Evolutionary conservation across 2,113 vertebrate genomes (phyloP).

Genomic region (Gyps fulvus): DNA sequence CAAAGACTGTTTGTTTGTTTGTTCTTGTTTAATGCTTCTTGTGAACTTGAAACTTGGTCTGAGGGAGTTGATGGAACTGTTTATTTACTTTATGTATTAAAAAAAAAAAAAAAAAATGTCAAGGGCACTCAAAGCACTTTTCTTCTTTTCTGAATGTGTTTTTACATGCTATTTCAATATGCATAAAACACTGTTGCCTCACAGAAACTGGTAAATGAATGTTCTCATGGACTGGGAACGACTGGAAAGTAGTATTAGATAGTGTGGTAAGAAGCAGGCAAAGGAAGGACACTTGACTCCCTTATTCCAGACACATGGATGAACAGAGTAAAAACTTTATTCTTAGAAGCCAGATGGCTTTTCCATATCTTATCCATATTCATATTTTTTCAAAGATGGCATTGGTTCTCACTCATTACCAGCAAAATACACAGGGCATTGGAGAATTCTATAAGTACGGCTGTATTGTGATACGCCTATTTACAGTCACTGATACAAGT

Average conservation of each 20-base stretch:
- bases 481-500: neutral
- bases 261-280: neutral
- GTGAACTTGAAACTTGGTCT: neutral
- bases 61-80: neutral
- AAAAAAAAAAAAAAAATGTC: neutral
- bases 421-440: neutral
- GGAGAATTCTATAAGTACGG: fast-evolving
- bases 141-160: neutral
- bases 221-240: neutral
- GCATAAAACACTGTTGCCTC: neutral
- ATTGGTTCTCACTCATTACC: neutral
- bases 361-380: neutral
- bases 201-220: neutral
- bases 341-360: neutral
- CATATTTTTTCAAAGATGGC: neutral
- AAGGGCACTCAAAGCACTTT: neutral
- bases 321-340: neutral
- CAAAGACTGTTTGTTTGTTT: neutral
- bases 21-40: neutral
- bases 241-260: neutral
- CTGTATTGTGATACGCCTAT: neutral
- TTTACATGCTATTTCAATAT: neutral
- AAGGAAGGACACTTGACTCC: neutral
- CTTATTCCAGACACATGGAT: neutral
- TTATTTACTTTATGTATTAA: neutral